Conservation (phyloP, 2,797 vertebrate genomes). For the Sphenopsis melanotis region DNA sequence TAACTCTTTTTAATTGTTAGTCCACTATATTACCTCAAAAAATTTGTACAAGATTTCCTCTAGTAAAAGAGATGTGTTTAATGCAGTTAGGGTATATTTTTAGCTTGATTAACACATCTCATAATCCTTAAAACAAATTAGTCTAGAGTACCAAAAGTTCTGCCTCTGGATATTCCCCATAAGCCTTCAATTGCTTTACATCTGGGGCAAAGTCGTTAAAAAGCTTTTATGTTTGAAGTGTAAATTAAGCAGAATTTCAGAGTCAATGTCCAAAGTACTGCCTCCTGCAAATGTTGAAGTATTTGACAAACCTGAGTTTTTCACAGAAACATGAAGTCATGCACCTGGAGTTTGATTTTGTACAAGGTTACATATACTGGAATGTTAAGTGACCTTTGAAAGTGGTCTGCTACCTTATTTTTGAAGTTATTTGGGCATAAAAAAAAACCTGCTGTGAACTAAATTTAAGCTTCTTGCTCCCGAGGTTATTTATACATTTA, state of each 20-base stretch:
- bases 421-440: neutral
- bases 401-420: neutral
- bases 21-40: neutral
- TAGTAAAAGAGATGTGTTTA: neutral
- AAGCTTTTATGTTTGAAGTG: conserved; percentile 10
- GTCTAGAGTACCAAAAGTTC: neutral
- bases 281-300: neutral
- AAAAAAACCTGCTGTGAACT: neutral
- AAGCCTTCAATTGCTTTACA: neutral
- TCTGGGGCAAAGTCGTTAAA: neutral
- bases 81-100: neutral
- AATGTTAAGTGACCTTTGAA: neutral
- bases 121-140: conserved; percentile 11
- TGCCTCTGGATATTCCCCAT: neutral
- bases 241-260: conserved; percentile 1
- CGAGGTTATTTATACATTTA: neutral
- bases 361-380: neutral
- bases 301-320: neutral
- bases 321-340: neutral
- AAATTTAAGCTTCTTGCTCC: neutral
- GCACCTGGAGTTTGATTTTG: neutral
- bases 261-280: neutral
- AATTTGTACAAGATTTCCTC: neutral
- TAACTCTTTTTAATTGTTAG: neutral
- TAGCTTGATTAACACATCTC: neutral